phyloP scores from a whole-genome alignment of 2,888 invertebrate genomes.

The Drosophila crucigera region DNA sequence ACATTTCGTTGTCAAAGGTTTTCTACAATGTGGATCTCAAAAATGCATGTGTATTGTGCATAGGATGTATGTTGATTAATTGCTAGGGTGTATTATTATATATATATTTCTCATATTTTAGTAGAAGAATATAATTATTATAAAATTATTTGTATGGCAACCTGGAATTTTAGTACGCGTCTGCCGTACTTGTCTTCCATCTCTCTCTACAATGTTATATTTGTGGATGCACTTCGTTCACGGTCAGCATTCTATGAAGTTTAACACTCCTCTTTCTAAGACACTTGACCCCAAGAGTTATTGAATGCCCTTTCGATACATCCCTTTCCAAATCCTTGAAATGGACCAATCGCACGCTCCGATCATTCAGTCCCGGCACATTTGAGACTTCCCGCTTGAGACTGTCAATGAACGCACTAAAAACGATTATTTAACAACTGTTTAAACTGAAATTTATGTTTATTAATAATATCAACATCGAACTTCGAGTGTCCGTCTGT shows the following conservation, averaged over 20 bases:
- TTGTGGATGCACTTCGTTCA: not conserved
- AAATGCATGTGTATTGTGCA: not conserved
- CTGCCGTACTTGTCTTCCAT: not conserved
- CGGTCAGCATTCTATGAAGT: not conserved
- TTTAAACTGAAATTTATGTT: constrained; percentile 80
- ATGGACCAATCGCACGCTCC: constrained; percentile 10
- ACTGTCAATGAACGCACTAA: constrained; percentile 61
- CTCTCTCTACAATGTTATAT: not conserved
- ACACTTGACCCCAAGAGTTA: constrained; percentile 25
- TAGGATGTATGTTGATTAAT: not conserved
- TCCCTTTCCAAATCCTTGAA: constrained; percentile 50
- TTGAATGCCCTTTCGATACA: not conserved
- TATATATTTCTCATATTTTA: not conserved
- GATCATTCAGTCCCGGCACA: constrained; percentile 4
- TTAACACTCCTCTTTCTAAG: constrained; percentile 1
- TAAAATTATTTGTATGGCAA: not conserved
- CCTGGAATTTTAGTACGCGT: not conserved
- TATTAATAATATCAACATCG: constrained; percentile 83
- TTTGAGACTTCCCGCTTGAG: constrained; percentile 35
- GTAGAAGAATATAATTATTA: not conserved
- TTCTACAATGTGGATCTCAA: not conserved
- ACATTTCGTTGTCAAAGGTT: not conserved
- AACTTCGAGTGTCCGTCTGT: constrained; percentile 18
- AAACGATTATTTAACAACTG: constrained; percentile 78
- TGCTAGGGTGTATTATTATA: not conserved